A percentile compares a stretch with the other conserved stretches of the same genome.
phyloP scores from a whole-genome alignment of 2,113 vertebrate species.

The Anoura caudifer region DNA sequence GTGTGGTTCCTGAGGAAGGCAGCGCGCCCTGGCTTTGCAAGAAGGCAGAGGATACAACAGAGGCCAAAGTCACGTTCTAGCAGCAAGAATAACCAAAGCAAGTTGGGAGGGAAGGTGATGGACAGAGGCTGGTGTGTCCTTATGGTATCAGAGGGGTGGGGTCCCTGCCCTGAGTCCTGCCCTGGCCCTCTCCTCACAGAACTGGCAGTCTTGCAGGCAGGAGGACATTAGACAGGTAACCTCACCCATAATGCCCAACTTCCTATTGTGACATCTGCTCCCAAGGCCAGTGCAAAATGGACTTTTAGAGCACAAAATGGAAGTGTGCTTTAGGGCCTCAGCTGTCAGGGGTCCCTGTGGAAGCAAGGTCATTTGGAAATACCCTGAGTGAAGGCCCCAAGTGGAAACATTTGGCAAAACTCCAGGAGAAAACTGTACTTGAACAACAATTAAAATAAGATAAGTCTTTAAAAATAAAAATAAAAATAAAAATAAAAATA shows the following conservation, averaged over 20 bases:
- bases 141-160: fast-evolving
- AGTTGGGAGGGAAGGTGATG: background rate
- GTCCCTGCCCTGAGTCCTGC: background rate
- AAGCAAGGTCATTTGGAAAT: background rate
- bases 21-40: background rate
- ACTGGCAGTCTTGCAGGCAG: background rate
- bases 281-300: background rate
- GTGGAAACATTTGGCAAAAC: background rate
- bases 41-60: background rate
- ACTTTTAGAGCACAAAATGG: background rate
- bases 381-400: background rate
- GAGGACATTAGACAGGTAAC: background rate
- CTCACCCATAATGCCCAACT: background rate
- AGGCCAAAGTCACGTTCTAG: background rate
- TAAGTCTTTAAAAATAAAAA: too few relatives aligned
- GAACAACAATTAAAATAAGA: too few relatives aligned
- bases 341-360: background rate
- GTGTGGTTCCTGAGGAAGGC: background rate
- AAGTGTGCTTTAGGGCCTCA: background rate
- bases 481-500: too few relatives aligned
- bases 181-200: background rate
- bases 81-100: background rate
- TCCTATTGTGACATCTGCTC: fast-evolving
- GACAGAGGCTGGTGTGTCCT: background rate
- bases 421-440: background rate